These are phyloP conservation scores for Empidonax traillii DNA, from an alignment of 2,113 vertebrate species.

Conservation along the genomic window DNA sequence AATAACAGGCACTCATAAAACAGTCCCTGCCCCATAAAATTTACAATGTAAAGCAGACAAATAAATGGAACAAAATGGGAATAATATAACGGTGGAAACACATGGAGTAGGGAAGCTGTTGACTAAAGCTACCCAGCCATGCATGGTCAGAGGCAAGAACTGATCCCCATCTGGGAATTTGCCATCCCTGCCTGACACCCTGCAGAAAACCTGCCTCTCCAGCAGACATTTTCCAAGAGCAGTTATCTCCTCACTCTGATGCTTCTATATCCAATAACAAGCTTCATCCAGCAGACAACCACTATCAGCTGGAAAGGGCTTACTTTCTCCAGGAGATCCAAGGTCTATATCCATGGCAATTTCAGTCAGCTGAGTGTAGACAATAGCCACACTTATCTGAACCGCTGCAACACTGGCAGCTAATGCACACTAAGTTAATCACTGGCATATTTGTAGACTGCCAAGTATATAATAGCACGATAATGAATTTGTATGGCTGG, in stretches of 20 bases:
- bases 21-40: slow-evolving; percentile 38
- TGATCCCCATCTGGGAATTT: background rate
- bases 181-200: background rate
- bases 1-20: slow-evolving; percentile 28
- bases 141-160: background rate
- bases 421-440: slow-evolving; percentile 48
- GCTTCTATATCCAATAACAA: background rate
- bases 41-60: slow-evolving; percentile 52
- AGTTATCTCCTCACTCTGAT: background rate
- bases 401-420: slow-evolving; percentile 42
- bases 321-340: slow-evolving; percentile 19
- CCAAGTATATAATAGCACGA: slow-evolving; percentile 55
- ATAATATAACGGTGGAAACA: background rate
- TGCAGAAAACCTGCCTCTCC: background rate
- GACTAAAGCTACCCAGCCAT: background rate
- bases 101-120: background rate
- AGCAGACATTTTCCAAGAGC: background rate
- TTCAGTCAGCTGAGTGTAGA: slow-evolving; percentile 40
- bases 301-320: background rate
- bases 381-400: slow-evolving; percentile 55
- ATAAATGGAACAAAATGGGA: slow-evolving; percentile 26
- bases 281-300: background rate
- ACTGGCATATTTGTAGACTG: slow-evolving; percentile 56
- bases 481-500: slow-evolving; percentile 67
- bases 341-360: slow-evolving; percentile 8